A percentile compares a stretch with the other conserved stretches of the same genome.
Evolutionary conservation across 2,797 vertebrate species (phyloP).

Genomic region (Sebastes alutus): DNA sequence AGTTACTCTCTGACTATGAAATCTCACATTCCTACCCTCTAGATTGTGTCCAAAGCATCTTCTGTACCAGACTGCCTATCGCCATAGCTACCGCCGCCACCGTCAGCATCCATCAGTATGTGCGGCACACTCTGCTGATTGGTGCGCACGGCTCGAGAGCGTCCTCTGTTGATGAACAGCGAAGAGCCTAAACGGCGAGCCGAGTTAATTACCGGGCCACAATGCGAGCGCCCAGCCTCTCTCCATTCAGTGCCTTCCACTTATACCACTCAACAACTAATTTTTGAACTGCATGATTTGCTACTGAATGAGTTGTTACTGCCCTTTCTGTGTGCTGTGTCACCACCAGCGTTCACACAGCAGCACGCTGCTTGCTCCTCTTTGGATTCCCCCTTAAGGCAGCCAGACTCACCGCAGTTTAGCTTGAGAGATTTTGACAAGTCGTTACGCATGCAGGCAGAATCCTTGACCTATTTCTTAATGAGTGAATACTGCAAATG

Average conservation of each 20-base stretch:
- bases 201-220: slow-evolving; percentile 4
- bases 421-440: slow-evolving; percentile 87
- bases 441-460: slow-evolving; percentile 81
- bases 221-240: background rate
- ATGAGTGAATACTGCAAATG: slow-evolving; percentile 82
- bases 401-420: slow-evolving; percentile 70
- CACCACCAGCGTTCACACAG: slow-evolving; percentile 47
- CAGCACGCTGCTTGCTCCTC: slow-evolving; percentile 30
- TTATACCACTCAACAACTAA: background rate
- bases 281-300: slow-evolving; percentile 28
- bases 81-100: background rate
- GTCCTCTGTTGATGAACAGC: slow-evolving; percentile 69
- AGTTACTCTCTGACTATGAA: background rate
- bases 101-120: slow-evolving; percentile 25
- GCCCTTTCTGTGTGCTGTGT: slow-evolving; percentile 48
- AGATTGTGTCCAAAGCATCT: background rate
- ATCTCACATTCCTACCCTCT: background rate
- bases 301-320: slow-evolving; percentile 28
- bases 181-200: background rate
- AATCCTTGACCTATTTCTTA: slow-evolving; percentile 89
- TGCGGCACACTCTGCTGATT: slow-evolving; percentile 24
- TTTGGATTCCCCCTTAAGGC: slow-evolving; percentile 51
- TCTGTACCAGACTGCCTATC: background rate
- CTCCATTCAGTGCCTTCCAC: background rate
- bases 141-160: slow-evolving; percentile 61